phyloP scores from a whole-genome alignment of 2,113 vertebrate species.

The Oncorhynchus tshawytscha region DNA sequence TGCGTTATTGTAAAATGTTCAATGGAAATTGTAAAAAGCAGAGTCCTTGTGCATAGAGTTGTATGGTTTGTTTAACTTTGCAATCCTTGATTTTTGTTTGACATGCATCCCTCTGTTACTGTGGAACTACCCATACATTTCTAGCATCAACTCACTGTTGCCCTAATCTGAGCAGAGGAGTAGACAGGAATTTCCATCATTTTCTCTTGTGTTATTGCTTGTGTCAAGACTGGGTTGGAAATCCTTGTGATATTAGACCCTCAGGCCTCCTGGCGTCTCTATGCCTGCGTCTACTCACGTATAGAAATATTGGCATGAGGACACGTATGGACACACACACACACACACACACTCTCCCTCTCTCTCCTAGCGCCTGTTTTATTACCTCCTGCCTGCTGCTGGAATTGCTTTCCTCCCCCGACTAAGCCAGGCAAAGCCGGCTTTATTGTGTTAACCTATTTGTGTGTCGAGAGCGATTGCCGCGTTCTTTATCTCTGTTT shows the following conservation, averaged over 20 bases:
- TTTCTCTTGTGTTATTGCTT: constrained; percentile 69
- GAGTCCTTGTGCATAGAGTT: no score
- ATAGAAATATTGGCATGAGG: constrained; percentile 66
- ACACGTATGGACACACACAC: constrained; percentile 62
- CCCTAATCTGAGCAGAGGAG: constrained; percentile 18
- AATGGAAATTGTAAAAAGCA: no score
- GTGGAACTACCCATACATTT: no score
- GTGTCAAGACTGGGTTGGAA: constrained; percentile 62
- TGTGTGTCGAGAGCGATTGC: constrained; percentile 98
- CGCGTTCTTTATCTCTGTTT: constrained; percentile 87
- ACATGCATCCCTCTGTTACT: no score
- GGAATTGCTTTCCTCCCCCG: constrained; percentile 91
- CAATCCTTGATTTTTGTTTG: no score
- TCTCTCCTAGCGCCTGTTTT: constrained; percentile 77
- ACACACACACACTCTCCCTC: constrained; percentile 38
- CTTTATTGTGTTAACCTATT: constrained; percentile 99
- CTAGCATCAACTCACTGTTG: no score
- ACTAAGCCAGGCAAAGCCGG: constrained; percentile 90
- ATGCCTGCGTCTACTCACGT: constrained; percentile 62
- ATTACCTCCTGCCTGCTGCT: constrained; percentile 91
- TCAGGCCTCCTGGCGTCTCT: constrained; percentile 64
- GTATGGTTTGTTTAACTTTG: no score
- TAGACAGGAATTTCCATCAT: constrained; percentile 58
- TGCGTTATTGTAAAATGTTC: no score
- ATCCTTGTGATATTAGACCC: constrained; percentile 68